Base-by-base conservation (phyloP, 1,140 invertebrate genomes). In the Parapsyche elsis region DNA sequence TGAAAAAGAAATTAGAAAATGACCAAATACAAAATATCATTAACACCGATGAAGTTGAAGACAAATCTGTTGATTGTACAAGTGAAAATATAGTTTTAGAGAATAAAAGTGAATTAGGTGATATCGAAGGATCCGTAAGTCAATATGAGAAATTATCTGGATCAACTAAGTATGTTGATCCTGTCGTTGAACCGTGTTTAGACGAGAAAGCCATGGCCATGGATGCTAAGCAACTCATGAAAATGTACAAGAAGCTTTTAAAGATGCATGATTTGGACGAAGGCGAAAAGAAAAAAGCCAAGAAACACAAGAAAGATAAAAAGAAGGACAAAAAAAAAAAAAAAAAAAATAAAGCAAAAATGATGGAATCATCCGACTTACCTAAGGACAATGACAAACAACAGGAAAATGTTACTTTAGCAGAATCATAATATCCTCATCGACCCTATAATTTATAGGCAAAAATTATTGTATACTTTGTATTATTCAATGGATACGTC, bases 231-330 rank as follows among this genome's bases (percentile, higher is more conserved):
- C 85, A 87, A 71, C 76, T 89, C 1, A 76, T 89, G 53, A 89
- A 87, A 85, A 90, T 90, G 88, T 90, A 89, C 53, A 89, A 88
- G 80, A 88, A 85, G 76, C 81, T 90, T 16, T 61, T 89, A 9
- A 90, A 90, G 84, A 88, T 88, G 30, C 88, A 89, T 79, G 85
- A 87, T 59, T 85, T 88, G 83, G 84, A 84, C 0, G 85, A 88
- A 81, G 84, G 85, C 0, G 86, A 85, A 71, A 87, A 86, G 79
- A 89, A 88, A 74, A 83, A 85, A 24, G 85, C 86, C 26, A 87
- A 80, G 70, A 83, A 84, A 30, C 78, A 88, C 75, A 85, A 85
- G 9, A 86, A 87, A 14, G 80, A 83, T 16, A 57, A 82, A 9
- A 81, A 79, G 26, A 67, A 76, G n/a, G 73, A 81, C 24, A 81